Evolutionary conservation across 2,797 vertebrate genomes (phyloP).

Genomic region (Coregonus suidteri): DNA sequence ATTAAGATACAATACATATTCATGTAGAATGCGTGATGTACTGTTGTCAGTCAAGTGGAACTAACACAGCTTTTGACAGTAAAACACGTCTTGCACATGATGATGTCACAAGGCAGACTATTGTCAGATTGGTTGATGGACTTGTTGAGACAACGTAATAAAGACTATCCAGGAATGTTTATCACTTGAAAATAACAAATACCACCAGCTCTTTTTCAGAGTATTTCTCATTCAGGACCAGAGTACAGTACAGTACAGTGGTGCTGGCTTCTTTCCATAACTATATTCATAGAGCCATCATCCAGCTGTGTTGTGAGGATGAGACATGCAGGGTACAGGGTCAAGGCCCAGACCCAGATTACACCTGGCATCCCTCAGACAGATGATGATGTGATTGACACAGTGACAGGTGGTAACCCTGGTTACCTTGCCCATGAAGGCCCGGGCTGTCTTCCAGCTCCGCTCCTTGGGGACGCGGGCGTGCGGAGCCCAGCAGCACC

Average conservation of each 20-base stretch:
- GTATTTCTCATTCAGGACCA: neutral
- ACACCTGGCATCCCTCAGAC: conserved; percentile 73
- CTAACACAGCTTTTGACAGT: too few relatives aligned
- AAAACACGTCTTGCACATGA: too few relatives aligned
- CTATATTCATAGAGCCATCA: conserved; percentile 64
- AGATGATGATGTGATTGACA: conserved; percentile 54
- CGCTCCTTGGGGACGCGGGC: conserved; percentile 80
- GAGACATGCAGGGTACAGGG: conserved; percentile 53
- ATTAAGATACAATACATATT: neutral
- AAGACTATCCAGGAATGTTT: neutral
- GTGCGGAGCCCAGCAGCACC: conserved; percentile 78
- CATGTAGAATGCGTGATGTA: too few relatives aligned
- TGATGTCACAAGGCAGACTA: too few relatives aligned
- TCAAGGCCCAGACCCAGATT: conserved; percentile 73
- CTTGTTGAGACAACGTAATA: too few relatives aligned
- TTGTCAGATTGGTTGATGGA: too few relatives aligned
- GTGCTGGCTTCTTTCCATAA: conserved; percentile 39
- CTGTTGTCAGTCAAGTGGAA: too few relatives aligned
- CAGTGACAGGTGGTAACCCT: conserved; percentile 58
- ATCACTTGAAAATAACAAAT: neutral
- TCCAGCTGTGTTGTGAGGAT: conserved; percentile 51
- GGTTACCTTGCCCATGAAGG: conserved; percentile 87
- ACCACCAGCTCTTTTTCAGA: neutral
- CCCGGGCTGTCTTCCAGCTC: conserved; percentile 82
- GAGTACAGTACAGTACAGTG: neutral